phyloP scores from a whole-genome alignment of 2,113 vertebrate species.

The Callopanchax toddi region DNA sequence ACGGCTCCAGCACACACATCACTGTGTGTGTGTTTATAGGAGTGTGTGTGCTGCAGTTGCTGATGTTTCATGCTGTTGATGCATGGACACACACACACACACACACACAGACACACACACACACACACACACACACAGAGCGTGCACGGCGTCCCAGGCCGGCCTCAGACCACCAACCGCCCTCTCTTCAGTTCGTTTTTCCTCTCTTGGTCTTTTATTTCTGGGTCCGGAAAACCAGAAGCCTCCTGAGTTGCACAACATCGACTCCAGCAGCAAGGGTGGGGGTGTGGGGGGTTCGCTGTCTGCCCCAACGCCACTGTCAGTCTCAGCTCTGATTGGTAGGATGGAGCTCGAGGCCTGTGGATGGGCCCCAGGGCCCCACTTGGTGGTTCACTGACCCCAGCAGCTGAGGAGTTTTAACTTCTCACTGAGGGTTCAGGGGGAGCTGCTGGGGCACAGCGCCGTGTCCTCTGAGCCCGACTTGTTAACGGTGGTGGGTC shows the following conservation, averaged over 20 bases:
- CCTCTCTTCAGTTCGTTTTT: conserved; percentile 69
- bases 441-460: no score
- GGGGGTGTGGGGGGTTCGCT: background rate
- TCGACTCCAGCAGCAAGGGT: conserved; percentile 50
- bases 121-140: conserved; percentile 7
- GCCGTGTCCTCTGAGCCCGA: no score
- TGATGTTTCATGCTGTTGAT: conserved; percentile 52
- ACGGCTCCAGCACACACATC: conserved; percentile 2
- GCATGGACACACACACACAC: conserved; percentile 16
- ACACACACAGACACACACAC: conserved; percentile 5
- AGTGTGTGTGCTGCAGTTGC: conserved; percentile 68
- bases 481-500: no score
- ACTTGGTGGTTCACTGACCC: no score
- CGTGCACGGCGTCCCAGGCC: conserved; percentile 14
- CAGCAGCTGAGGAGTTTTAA: no score
- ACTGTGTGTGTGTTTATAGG: background rate
- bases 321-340: no score
- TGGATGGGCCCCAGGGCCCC: no score
- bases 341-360: no score
- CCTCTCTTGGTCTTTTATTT: conserved; percentile 66
- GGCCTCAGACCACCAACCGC: conserved; percentile 65
- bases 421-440: no score
- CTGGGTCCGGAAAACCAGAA: conserved; percentile 80
- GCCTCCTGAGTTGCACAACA: conserved; percentile 79
- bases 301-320: background rate